Percentiles rank a stretch among this genome's conserved stretches.
These are phyloP conservation scores for Pelecanus crispus DNA, from an alignment of 2,113 vertebrate species.

Conservation along the genomic window DNA sequence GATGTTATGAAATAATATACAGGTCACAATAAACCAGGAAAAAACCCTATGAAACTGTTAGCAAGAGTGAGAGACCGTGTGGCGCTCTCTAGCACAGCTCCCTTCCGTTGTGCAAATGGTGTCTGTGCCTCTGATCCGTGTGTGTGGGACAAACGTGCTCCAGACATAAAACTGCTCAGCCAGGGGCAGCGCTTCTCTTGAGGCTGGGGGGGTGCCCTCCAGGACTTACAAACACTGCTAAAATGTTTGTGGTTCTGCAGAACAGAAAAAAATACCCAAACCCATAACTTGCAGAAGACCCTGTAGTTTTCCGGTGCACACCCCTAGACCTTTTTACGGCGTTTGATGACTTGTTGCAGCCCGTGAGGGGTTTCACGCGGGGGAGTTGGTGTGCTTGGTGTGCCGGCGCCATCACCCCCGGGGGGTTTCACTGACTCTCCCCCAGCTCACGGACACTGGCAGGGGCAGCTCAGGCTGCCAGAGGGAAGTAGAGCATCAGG, in stretches of 20 bases:
- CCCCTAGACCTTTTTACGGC: rapidly evolving
- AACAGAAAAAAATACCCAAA: background rate
- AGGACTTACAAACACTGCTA: background rate
- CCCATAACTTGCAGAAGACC: background rate
- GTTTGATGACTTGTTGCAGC: background rate
- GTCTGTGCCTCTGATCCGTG: background rate
- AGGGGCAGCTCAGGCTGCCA: background rate
- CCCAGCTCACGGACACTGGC: background rate
- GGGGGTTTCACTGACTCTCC: background rate
- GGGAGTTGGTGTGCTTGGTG: background rate
- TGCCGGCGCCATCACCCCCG: rapidly evolving
- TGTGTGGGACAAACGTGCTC: background rate
- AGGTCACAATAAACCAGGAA: background rate
- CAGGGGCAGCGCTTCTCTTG: background rate
- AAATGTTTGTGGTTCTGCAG: background rate
- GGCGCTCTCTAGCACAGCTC: background rate
- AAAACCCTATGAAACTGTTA: background rate
- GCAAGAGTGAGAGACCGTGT: background rate
- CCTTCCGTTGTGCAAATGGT: background rate
- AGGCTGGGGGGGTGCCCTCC: rapidly evolving
- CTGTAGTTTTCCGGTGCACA: background rate
- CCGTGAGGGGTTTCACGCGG: rapidly evolving
- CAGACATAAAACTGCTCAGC: background rate
- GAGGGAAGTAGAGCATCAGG: background rate
- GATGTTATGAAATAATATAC: background rate